Conservation (phyloP, 2,797 vertebrate species). For the Neosilurus mollespiculum region DNA sequence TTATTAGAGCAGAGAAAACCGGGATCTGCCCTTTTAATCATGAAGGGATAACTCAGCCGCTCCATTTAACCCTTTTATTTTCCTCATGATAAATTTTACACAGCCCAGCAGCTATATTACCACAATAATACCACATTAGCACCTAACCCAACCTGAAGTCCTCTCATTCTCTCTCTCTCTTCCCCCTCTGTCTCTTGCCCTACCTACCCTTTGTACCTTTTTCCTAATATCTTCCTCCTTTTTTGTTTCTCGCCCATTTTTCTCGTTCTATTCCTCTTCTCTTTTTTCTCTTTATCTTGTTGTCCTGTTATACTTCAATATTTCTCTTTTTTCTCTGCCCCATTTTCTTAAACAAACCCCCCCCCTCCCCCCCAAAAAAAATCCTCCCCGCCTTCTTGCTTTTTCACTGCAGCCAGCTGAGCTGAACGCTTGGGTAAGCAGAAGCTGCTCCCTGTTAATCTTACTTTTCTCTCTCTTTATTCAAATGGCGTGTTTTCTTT, state of each 20-base stretch:
- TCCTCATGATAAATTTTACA: slow-evolving; percentile 36
- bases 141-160: slow-evolving; percentile 33
- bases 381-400: slow-evolving; percentile 8
- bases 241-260: background rate
- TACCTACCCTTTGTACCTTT: background rate
- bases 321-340: slow-evolving; percentile 12
- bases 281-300: slow-evolving; percentile 38
- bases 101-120: slow-evolving; percentile 38
- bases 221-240: background rate
- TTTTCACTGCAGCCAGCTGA: slow-evolving; percentile 75
- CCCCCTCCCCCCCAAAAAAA: slow-evolving; percentile 20
- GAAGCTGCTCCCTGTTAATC: slow-evolving; percentile 63
- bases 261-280: slow-evolving; percentile 11
- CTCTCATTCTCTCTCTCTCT: slow-evolving; percentile 26
- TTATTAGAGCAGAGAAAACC: slow-evolving; percentile 48
- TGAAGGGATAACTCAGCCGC: slow-evolving; percentile 34
- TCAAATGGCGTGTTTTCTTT: slow-evolving; percentile 86
- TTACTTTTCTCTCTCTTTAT: slow-evolving; percentile 69
- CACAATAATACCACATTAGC: slow-evolving; percentile 25
- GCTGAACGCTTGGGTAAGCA: slow-evolving; percentile 84
- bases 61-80: slow-evolving; percentile 46
- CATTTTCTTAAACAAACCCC: slow-evolving; percentile 36
- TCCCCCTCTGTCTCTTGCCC: background rate
- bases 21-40: slow-evolving; percentile 53
- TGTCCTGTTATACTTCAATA: slow-evolving; percentile 17